Percentiles rank a stretch among this genome's conserved stretches.
Evolutionary conservation across 1,140 invertebrate species (phyloP).

Genomic region (Neuroterus valhalla): DNA sequence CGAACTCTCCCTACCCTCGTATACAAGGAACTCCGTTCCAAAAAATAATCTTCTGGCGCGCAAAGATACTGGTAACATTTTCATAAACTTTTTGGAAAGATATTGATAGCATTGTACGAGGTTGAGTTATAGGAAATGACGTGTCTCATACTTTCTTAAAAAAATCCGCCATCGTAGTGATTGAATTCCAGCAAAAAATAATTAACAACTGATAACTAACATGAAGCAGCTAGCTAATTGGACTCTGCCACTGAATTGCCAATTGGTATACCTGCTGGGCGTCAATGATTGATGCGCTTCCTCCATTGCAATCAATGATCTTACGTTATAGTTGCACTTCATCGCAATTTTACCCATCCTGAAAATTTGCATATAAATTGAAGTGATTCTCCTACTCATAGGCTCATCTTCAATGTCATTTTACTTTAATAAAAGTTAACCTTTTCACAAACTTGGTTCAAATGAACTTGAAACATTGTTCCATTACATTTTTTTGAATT

Average conservation of each 20-base stretch:
- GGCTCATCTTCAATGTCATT: neutral
- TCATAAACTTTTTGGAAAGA: no score
- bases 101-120: constrained; percentile 29
- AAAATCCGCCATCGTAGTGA: neutral
- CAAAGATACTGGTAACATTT: no score
- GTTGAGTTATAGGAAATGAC: constrained; percentile 49
- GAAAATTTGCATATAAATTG: constrained; percentile 23
- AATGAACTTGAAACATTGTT: neutral
- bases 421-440: constrained; percentile 15
- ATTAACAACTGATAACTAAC: neutral
- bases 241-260: constrained; percentile 4
- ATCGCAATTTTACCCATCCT: neutral
- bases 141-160: neutral
- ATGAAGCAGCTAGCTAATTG: neutral
- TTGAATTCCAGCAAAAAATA: neutral
- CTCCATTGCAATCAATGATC: constrained; percentile 5
- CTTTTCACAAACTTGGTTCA: neutral
- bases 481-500: neutral
- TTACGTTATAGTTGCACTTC: constrained; percentile 20
- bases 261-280: neutral
- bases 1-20: no score
- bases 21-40: no score
- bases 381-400: constrained; percentile 3
- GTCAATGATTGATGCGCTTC: constrained; percentile 20
- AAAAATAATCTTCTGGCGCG: no score